Conservation (phyloP, 2,797 vertebrate species). For the Malacoraja senta region DNA sequence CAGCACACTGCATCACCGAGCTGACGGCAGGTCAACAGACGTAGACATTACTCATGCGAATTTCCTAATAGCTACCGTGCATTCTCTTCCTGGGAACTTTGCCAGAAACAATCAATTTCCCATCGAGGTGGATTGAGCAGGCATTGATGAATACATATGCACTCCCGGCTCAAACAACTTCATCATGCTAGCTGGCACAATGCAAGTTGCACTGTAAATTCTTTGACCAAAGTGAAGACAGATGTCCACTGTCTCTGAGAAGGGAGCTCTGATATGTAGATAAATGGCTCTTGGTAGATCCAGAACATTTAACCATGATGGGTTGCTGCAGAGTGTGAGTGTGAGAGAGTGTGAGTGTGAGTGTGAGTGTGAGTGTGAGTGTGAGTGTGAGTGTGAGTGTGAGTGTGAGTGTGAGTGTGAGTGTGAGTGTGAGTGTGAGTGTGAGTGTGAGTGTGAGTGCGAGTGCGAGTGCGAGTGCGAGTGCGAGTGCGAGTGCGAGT, state of each 20-base stretch:
- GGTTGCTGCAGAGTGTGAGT: neutral
- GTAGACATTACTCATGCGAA: neutral
- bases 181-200: neutral
- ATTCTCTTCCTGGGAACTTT: neutral
- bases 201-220: neutral
- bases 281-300: neutral
- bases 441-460: too few species aligned
- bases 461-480: too few species aligned
- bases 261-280: too few species aligned
- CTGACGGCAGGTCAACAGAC: neutral
- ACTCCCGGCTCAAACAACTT: neutral
- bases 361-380: too few species aligned
- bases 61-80: neutral
- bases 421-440: too few species aligned
- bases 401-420: too few species aligned
- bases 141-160: neutral
- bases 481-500: too few species aligned
- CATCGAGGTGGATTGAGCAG: neutral
- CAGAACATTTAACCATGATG: neutral
- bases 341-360: too few species aligned
- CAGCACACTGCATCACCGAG: neutral
- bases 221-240: neutral
- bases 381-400: too few species aligned
- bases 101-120: neutral
- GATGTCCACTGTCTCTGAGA: neutral